phyloP scores from a whole-genome alignment of 2,888 invertebrate species.

The Scrobipalpa atriplicella region DNA sequence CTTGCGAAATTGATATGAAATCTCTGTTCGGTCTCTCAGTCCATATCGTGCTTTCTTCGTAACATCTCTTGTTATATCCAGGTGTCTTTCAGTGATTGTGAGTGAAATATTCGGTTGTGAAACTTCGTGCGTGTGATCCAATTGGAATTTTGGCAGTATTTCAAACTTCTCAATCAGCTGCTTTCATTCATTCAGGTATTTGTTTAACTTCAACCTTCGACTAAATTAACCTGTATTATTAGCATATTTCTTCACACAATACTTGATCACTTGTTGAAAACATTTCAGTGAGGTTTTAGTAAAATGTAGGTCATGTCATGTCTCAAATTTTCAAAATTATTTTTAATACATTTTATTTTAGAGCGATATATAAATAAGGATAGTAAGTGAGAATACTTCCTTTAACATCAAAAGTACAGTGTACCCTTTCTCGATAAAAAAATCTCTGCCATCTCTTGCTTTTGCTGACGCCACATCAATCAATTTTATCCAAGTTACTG shows the following conservation, averaged over 20 bases:
- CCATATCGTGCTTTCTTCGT: constrained; percentile 48
- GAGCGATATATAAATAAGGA: no score
- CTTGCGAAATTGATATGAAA: constrained; percentile 74
- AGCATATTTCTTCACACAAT: no score
- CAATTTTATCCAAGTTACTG: constrained; percentile 17
- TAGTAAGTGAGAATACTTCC: no score
- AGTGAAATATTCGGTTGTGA: constrained; percentile 14
- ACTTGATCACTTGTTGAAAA: no score
- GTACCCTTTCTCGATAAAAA: not conserved
- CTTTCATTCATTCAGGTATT: constrained; percentile 17
- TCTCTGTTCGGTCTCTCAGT: constrained; percentile 52
- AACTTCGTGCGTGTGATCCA: not conserved
- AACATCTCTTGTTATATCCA: constrained; percentile 26
- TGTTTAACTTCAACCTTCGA: not conserved
- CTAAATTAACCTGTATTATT: no score
- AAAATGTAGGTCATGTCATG: no score
- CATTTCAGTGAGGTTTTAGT: no score
- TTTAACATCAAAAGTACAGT: no score
- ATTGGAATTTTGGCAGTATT: constrained; percentile 23
- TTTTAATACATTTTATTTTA: no score
- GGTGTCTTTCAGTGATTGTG: constrained; percentile 10
- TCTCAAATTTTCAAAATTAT: no score
- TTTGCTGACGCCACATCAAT: constrained; percentile 13
- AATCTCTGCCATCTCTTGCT: not conserved
- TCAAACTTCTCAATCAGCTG: constrained; percentile 5